Percentiles rank a stretch among this genome's conserved stretches.
Evolutionary conservation across 2,888 invertebrate genomes (phyloP).

Genomic region (Mythimna pallens): DNA sequence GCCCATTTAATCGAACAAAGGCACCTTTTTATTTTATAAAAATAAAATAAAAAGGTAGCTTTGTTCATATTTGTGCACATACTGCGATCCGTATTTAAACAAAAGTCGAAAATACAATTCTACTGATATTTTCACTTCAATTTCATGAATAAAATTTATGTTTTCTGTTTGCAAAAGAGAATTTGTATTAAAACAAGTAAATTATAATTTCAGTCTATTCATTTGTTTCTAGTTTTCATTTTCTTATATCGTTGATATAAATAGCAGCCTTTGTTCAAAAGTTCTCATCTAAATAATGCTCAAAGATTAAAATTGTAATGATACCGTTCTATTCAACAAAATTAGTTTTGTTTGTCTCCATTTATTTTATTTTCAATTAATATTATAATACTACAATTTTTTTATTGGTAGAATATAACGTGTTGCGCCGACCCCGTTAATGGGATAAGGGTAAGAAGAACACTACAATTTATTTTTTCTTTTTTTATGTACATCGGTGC

Average conservation of each 20-base stretch:
- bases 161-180: neutral
- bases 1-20: constrained; percentile 11
- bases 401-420: too few species aligned
- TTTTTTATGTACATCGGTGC: neutral
- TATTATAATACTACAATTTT: neutral
- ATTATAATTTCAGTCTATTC: neutral
- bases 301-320: constrained; percentile 28
- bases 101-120: neutral
- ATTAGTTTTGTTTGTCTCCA: constrained; percentile 24
- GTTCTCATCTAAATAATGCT: constrained; percentile 17
- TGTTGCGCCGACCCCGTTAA: too few species aligned
- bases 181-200: neutral
- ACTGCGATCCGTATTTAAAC: neutral
- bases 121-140: neutral
- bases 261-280: constrained; percentile 3
- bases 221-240: neutral
- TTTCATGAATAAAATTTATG: neutral
- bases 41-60: too few species aligned
- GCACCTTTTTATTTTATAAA: constrained; percentile 6
- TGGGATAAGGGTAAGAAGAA: too few species aligned
- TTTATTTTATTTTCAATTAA: constrained; percentile 23
- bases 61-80: neutral
- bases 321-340: constrained; percentile 6
- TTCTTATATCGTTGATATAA: neutral
- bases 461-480: too few species aligned